Conservation (phyloP, 1,140 invertebrate species). For the Diploscapter pachys region DNA sequence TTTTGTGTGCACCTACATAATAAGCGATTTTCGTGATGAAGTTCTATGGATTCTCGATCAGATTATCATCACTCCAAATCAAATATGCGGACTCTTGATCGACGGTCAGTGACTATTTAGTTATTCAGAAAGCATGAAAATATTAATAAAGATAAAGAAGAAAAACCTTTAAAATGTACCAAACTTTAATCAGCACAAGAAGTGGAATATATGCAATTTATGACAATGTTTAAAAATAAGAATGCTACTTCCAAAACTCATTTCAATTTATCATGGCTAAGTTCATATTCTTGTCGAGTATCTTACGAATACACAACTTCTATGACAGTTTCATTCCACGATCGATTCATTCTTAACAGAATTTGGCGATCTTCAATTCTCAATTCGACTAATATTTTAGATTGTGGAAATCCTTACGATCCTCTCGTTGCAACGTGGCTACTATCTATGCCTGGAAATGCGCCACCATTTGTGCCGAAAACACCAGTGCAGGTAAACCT, state of each 20-base stretch:
- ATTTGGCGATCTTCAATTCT: background rate
- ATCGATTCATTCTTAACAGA: background rate
- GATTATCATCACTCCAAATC: conserved; percentile 10
- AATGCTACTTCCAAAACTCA: no score
- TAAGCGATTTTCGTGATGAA: background rate
- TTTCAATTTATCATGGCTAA: no score
- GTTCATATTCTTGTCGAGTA: no score
- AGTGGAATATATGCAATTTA: no score
- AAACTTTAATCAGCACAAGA: no score
- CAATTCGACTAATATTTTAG: background rate
- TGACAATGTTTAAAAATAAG: no score
- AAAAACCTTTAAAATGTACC: no score
- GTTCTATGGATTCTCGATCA: conserved; percentile 4
- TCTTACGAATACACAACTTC: no score
- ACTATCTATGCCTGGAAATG: background rate
- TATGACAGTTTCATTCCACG: no score
- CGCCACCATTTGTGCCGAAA: background rate
- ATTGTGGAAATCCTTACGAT: conserved; percentile 9
- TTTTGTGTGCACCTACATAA: conserved; percentile 5
- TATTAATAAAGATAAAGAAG: no score
- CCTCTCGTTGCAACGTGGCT: conserved; percentile 12
- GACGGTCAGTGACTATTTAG: no score
- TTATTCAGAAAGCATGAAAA: no score
- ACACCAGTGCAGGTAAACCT: background rate
- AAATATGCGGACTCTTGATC: conserved; percentile 12